phyloP scores from a whole-genome alignment of 1,140 invertebrate genomes.

The Drosophila bocqueti region DNA sequence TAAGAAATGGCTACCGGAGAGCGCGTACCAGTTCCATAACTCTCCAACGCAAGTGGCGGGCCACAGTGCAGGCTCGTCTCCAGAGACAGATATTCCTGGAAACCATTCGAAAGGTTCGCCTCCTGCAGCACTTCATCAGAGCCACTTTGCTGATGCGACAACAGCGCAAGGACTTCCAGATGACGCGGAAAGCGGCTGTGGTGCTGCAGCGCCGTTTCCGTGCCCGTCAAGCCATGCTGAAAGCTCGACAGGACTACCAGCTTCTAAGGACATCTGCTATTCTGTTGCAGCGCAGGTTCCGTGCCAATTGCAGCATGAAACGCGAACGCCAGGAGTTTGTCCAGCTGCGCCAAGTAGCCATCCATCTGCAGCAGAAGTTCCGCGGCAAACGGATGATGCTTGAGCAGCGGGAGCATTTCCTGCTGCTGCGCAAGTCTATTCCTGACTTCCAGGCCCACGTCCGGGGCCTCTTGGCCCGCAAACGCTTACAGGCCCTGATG shows the following conservation, averaged over 20 bases:
- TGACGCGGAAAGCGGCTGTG: conserved; percentile 77
- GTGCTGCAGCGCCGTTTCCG: conserved; percentile 86
- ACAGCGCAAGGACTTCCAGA: conserved; percentile 75
- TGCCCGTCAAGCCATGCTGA: conserved; percentile 72
- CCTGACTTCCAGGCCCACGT: conserved; percentile 85
- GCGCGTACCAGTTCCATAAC: conserved; percentile 55
- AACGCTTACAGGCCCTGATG: conserved; percentile 83
- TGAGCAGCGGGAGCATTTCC: conserved; percentile 52
- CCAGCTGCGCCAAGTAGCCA: conserved; percentile 65
- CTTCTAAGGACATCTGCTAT: conserved; percentile 56
- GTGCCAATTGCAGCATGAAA: conserved; percentile 79
- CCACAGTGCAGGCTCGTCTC: conserved; percentile 44
- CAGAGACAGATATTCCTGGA: conserved; percentile 73
- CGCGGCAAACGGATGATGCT: conserved; percentile 83
- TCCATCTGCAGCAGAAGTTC: conserved; percentile 86
- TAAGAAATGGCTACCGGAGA: conserved; percentile 56
- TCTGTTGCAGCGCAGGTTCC: conserved; percentile 84
- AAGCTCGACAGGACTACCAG: conserved; percentile 74
- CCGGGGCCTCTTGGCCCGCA: conserved; percentile 86
- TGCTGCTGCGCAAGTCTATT: conserved; percentile 45
- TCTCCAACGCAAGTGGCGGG: conserved; percentile 77
- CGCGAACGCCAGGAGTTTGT: conserved; percentile 73
- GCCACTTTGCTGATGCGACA: conserved; percentile 57
- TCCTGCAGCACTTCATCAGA: conserved; percentile 84
- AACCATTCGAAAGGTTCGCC: conserved; percentile 53